Conservation (phyloP, 2,113 vertebrate species). For the Sinosuthora webbiana region DNA sequence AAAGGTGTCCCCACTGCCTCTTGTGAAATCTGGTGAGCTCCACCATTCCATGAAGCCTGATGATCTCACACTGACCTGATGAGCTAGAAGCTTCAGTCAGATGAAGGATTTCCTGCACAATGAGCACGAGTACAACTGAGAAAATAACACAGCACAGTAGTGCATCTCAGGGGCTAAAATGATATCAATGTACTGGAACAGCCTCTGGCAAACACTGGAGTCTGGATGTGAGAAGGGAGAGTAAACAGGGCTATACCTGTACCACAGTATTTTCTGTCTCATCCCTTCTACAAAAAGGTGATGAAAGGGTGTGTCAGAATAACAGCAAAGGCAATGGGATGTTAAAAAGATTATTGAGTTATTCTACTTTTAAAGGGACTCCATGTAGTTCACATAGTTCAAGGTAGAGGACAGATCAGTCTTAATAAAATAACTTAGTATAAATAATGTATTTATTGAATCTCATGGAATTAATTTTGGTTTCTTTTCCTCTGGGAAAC, state of each 20-base stretch:
- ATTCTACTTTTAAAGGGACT: neutral
- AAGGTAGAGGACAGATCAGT: neutral
- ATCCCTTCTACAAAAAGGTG: neutral
- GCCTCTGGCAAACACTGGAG: neutral
- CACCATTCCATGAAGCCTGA: neutral
- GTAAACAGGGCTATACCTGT: neutral
- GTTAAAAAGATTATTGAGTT: neutral
- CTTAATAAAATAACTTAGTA: neutral
- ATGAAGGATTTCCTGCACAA: neutral
- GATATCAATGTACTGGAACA: neutral
- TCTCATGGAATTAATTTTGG: neutral
- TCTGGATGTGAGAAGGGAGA: neutral
- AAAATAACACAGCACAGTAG: neutral
- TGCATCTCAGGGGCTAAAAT: neutral
- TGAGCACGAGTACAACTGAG: neutral
- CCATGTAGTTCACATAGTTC: neutral
- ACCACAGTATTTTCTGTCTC: neutral
- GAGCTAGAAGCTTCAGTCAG: neutral
- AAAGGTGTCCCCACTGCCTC: neutral
- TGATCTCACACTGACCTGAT: neutral
- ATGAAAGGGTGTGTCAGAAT: neutral
- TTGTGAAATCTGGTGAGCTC: neutral
- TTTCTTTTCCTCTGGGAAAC: neutral
- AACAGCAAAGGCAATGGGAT: neutral
- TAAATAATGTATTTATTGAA: neutral